These are phyloP conservation scores for Eutolmus rufibarbis DNA, from an alignment of 2,888 invertebrate genomes.

Conservation along the genomic window DNA sequence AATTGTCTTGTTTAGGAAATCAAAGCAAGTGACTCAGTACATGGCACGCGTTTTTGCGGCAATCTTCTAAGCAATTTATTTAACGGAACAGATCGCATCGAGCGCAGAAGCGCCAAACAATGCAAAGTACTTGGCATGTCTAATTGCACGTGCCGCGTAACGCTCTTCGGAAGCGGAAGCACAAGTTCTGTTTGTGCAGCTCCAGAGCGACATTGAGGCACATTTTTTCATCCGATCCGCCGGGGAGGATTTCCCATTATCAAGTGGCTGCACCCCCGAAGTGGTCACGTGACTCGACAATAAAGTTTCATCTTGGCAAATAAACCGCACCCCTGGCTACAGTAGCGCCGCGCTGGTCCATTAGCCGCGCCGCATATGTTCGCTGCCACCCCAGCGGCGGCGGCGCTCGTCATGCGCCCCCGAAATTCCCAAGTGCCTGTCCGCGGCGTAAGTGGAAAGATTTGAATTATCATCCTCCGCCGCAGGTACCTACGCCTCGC, in stretches of 20 bases:
- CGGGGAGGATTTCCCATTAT: not conserved
- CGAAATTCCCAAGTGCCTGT: not conserved
- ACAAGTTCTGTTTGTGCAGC: not conserved
- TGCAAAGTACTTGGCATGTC: not conserved
- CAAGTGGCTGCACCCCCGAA: constrained; percentile 12
- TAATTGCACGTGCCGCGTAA: constrained; percentile 9
- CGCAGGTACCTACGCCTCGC: not conserved
- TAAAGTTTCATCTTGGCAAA: constrained; percentile 24
- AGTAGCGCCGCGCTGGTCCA: constrained; percentile 3
- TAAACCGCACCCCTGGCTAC: constrained; percentile 6
- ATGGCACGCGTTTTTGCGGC: not conserved
- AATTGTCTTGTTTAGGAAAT: not conserved
- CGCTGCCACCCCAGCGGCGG: not conserved
- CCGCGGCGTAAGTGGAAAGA: not conserved
- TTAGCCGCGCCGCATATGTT: constrained; percentile 17
- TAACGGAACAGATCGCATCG: not conserved
- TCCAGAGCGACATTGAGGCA: not conserved
- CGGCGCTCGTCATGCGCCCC: not conserved
- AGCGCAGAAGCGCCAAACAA: not conserved
- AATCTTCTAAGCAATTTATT: constrained; percentile 3
- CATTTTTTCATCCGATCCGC: not conserved
- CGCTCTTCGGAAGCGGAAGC: constrained; percentile 12
- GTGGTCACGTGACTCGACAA: constrained; percentile 27
- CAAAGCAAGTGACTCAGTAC: not conserved
- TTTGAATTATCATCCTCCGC: constrained; percentile 1